Percentiles rank a stretch among this genome's conserved stretches.
phyloP scores from a whole-genome alignment of 2,888 invertebrate species.

The Emmelina monodactyla region DNA sequence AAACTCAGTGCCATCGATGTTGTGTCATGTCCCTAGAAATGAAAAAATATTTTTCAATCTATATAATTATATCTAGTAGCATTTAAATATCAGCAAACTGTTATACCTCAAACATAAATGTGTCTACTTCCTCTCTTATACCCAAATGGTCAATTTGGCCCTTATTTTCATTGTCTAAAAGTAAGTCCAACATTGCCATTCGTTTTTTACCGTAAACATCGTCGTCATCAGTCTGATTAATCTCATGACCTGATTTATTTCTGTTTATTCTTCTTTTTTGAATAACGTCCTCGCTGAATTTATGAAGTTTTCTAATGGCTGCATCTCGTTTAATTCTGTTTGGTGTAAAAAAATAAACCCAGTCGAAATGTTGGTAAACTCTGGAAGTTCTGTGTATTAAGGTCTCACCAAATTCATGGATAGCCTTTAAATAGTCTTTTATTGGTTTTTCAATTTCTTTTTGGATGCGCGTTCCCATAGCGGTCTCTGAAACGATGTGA shows the following conservation, averaged over 20 bases:
- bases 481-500: constrained; percentile 32
- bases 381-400: constrained; percentile 3
- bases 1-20: constrained; percentile 29
- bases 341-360: constrained; percentile 3
- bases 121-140: constrained; percentile 71
- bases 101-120: constrained; percentile 74
- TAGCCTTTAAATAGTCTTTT: constrained; percentile 41
- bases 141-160: constrained; percentile 60
- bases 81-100: no score
- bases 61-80: no score
- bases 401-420: constrained; percentile 25
- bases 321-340: constrained; percentile 3
- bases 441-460: constrained; percentile 20
- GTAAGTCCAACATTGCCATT: constrained; percentile 67
- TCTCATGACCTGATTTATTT: neutral
- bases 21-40: constrained; percentile 41
- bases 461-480: constrained; percentile 60
- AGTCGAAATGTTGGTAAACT: constrained; percentile 4
- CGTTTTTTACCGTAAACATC: constrained; percentile 8
- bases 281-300: constrained; percentile 51
- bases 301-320: constrained; percentile 44
- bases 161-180: constrained; percentile 59
- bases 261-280: constrained; percentile 19
- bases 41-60: neutral
- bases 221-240: neutral